Evolutionary conservation across 2,797 vertebrate species (phyloP), one percentile per base, ranked within the genome.

Genomic region (Poecilia wingei): DNA sequence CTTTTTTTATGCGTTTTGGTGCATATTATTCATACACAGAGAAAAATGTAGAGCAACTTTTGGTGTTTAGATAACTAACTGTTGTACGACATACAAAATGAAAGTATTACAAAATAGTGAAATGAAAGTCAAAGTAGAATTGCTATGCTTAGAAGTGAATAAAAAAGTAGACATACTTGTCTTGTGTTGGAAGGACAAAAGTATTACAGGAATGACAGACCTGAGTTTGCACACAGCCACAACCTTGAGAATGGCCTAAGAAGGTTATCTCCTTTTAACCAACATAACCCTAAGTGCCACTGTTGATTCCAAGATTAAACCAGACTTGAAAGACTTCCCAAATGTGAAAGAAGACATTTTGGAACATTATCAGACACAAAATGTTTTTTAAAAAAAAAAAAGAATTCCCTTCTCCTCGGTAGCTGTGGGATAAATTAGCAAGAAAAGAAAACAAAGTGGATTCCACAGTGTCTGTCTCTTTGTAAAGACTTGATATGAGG

Each of bases 401-500:
- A 41, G 0, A 43, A 41, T 9, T 25, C 66, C 8, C 66, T 41
- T 66, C 33, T 66, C 6, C 59, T 33, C 0, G 9, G 36, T 22
- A 4, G 16, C 55, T 59, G 41, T 31, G 53, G 53, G 14, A 61
- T 18, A 64, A 80, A 75, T 61, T 20, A 75, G 3, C 57, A 71
- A 8, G 39, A 10, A 79, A 75, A 71, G 10, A 78, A 75, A 68
- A 22, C 72, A 76, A 45, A 53, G 41, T 36, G 18, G 45, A 28
- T 33, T 20, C 22, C 6, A 6, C 16, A 12, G 22, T 46, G 1
- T 57, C 9, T 46, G n/a, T 57, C 25, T 33, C 36, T 51, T 70
- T 53, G 53, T 66, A 72, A 49, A 4, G 28, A 12, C 18, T 28
- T 73, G 70, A 79, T 64, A 70, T 61, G 76, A 73, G 31, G 74